These are phyloP conservation scores for Emydoidea blandingii DNA, from an alignment of 2,797 vertebrate species.

Conservation along the genomic window DNA sequence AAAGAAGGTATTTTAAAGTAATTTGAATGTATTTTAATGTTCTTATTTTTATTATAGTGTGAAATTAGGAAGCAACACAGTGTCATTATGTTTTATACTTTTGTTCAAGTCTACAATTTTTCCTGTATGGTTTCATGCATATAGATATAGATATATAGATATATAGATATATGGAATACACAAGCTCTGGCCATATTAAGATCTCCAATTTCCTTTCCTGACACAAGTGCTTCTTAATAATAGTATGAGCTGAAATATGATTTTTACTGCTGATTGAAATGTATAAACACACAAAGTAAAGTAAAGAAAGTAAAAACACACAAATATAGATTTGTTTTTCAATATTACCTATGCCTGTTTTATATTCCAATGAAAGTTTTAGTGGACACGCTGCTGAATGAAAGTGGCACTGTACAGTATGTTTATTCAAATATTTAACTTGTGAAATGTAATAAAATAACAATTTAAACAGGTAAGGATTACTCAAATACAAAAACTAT, in stretches of 20 bases:
- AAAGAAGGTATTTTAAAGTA: constrained; percentile 40
- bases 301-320: constrained; percentile 38
- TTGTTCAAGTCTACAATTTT: constrained; percentile 63
- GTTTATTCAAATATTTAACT: constrained; percentile 68
- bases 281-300: neutral
- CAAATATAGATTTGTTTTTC: constrained; percentile 54
- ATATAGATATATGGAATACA: constrained; percentile 56
- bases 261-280: constrained; percentile 65
- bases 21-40: constrained; percentile 32
- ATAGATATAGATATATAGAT: constrained; percentile 10
- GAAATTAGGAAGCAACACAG: constrained; percentile 53
- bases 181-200: constrained; percentile 47
- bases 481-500: constrained; percentile 63
- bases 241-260: constrained; percentile 60
- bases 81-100: constrained; percentile 49
- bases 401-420: constrained; percentile 29
- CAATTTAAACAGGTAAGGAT: constrained; percentile 75
- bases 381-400: constrained; percentile 17
- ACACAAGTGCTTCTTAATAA: constrained; percentile 65
- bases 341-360: constrained; percentile 54
- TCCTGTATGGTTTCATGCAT: constrained; percentile 65
- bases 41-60: constrained; percentile 44
- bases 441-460: constrained; percentile 69
- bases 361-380: constrained; percentile 63
- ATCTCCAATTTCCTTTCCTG: constrained; percentile 70